These are phyloP conservation scores for Mylabris sibirica DNA, from an alignment of 2,888 invertebrate genomes.

Conservation along the genomic window DNA sequence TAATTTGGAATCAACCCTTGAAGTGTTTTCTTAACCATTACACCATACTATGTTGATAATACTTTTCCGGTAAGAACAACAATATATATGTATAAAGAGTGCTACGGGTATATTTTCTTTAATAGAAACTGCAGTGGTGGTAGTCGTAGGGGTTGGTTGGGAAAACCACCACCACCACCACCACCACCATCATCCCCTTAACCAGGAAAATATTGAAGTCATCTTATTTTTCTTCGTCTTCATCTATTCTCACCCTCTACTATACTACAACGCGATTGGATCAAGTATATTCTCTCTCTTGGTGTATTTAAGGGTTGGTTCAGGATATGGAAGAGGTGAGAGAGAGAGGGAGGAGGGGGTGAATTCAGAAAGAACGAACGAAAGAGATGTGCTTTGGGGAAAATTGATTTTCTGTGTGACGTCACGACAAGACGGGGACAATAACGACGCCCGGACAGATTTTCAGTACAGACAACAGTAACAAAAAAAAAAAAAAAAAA, in stretches of 20 bases:
- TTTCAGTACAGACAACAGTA: neutral
- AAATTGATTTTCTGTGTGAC: conserved; percentile 55
- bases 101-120: conserved; percentile 45
- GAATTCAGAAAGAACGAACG: neutral
- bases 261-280: neutral
- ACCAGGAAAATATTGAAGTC: neutral
- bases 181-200: neutral
- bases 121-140: conserved; percentile 28
- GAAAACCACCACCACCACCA: neutral
- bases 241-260: neutral
- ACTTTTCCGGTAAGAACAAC: neutral
- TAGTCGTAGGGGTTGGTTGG: neutral
- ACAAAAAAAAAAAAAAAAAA: neutral
- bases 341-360: neutral
- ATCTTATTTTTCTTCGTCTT: neutral
- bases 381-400: conserved; percentile 43
- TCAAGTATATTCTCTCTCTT: neutral
- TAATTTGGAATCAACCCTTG: neutral
- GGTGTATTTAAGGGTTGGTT: neutral
- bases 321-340: neutral
- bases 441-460: conserved; percentile 20
- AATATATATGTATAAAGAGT: conserved; percentile 35
- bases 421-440: conserved; percentile 31
- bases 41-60: neutral
- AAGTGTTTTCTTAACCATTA: neutral